Evolutionary conservation across 2,113 vertebrate genomes (phyloP).

Genomic region (Campylorhamphus procurvoides): DNA sequence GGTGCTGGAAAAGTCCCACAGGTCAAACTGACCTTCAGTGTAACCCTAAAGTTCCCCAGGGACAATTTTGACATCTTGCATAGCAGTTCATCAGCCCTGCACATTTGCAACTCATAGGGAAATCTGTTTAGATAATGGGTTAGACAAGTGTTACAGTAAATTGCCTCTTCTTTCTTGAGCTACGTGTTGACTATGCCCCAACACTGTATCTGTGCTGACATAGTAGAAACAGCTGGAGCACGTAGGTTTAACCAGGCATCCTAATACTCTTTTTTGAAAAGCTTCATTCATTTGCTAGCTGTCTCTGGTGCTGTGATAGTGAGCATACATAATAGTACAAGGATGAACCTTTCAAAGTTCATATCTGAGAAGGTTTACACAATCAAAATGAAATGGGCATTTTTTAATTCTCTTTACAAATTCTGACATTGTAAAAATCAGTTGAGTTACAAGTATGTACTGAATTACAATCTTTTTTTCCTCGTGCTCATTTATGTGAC

Average conservation of each 20-base stretch:
- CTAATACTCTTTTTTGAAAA: background rate
- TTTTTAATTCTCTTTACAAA: background rate
- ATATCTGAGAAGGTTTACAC: background rate
- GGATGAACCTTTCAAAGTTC: background rate
- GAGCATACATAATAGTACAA: background rate
- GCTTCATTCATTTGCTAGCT: background rate
- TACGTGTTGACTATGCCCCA: background rate
- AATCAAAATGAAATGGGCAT: background rate
- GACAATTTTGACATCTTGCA: background rate
- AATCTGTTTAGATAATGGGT: background rate
- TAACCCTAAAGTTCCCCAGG: background rate
- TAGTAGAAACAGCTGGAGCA: background rate
- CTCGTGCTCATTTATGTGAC: background rate
- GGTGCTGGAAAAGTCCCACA: background rate
- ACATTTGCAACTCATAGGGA: background rate
- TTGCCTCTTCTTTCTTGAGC: background rate
- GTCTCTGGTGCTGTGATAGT: background rate
- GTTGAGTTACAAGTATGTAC: background rate
- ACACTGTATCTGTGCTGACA: background rate
- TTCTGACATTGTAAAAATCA: background rate
- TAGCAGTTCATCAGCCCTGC: background rate
- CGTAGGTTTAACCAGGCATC: background rate
- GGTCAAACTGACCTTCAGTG: conserved; percentile 1
- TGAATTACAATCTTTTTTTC: background rate
- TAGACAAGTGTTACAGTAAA: background rate